A percentile compares a stretch with the other conserved stretches of the same genome.
Conservation (phyloP, 2,797 vertebrate species). For the Sebastes itinus region DNA sequence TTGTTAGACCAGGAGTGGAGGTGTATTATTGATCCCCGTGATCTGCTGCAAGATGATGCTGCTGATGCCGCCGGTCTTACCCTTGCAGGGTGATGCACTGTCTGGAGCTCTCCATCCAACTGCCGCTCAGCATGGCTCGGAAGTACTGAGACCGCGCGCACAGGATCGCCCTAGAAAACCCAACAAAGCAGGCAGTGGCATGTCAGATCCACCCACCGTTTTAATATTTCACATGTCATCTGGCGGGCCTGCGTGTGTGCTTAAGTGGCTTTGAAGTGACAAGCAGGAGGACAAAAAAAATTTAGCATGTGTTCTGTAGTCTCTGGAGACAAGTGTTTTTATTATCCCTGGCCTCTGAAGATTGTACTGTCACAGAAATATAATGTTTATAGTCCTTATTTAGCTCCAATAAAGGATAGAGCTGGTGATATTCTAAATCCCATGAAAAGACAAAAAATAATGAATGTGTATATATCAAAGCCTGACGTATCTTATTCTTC, state of each 20-base stretch:
- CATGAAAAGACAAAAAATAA: background rate
- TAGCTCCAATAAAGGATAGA: background rate
- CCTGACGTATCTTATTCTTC: background rate
- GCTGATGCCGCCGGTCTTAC: constrained; percentile 77
- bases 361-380: constrained; percentile 4
- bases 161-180: constrained; percentile 89
- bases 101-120: constrained; percentile 94
- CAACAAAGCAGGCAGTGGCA: constrained; percentile 40
- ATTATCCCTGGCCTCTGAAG: background rate
- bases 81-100: constrained; percentile 92
- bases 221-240: constrained; percentile 54
- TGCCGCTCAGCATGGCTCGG: constrained; percentile 94
- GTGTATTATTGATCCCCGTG: constrained; percentile 18
- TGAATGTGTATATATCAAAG: background rate
- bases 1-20: background rate
- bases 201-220: constrained; percentile 37
- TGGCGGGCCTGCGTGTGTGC: background rate
- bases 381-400: background rate
- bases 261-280: constrained; percentile 19
- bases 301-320: background rate
- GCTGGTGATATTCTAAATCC: background rate
- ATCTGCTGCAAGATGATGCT: background rate
- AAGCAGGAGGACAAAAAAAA: background rate
- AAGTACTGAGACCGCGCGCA: constrained; percentile 96
- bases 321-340: constrained; percentile 10